Evolutionary conservation across 1,140 invertebrate genomes (phyloP).

Genomic region (Drosophila arawakana): DNA sequence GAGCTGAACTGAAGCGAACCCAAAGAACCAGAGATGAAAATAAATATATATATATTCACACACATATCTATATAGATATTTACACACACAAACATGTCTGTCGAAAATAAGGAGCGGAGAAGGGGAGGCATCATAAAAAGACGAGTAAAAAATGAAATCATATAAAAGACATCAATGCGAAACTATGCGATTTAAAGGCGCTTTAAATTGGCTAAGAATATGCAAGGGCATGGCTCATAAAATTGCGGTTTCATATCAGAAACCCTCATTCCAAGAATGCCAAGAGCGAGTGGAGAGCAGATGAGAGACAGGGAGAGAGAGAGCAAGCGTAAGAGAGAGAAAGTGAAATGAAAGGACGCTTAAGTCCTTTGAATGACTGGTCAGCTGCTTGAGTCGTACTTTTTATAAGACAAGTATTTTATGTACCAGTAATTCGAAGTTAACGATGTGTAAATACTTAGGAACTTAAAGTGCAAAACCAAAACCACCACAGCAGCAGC

Average conservation of each 20-base stretch:
- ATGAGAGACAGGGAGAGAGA: background rate
- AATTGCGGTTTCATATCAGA: slow-evolving; percentile 61
- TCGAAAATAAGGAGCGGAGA: slow-evolving; percentile 35
- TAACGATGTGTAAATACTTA: slow-evolving; percentile 82
- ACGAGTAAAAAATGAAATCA: slow-evolving; percentile 66
- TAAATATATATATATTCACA: slow-evolving; percentile 53
- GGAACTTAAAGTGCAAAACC: slow-evolving; percentile 62
- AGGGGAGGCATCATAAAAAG: slow-evolving; percentile 33
- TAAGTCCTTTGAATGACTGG: slow-evolving; percentile 25
- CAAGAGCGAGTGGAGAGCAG: background rate
- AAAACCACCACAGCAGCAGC: slow-evolving; percentile 23
- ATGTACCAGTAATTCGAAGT: slow-evolving; percentile 64
- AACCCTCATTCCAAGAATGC: slow-evolving; percentile 21
- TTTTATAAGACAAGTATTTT: slow-evolving; percentile 31
- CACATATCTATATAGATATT: background rate
- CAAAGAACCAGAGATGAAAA: slow-evolving; percentile 46
- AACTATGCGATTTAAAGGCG: slow-evolving; percentile 76
- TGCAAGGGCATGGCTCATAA: slow-evolving; percentile 75
- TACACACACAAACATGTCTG: background rate
- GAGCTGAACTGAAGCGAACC: background rate
- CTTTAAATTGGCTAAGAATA: slow-evolving; percentile 79
- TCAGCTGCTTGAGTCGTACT: slow-evolving; percentile 1
- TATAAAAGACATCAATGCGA: slow-evolving; percentile 77
- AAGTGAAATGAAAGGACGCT: background rate
- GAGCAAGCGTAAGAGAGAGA: background rate